These are phyloP conservation scores for Ptychadena robeensis DNA, from an alignment of 2,797 vertebrate genomes.

Conservation along the genomic window DNA sequence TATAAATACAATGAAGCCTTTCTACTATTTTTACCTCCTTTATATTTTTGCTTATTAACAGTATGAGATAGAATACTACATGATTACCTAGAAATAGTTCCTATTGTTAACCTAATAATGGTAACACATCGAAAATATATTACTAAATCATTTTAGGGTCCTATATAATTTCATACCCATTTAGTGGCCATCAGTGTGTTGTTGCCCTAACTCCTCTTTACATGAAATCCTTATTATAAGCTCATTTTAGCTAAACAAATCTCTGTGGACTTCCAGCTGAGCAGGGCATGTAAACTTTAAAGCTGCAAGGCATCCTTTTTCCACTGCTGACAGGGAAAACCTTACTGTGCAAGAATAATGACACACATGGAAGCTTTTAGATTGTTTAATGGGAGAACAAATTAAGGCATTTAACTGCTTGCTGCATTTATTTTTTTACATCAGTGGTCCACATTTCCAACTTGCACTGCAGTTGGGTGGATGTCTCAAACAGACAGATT, in stretches of 20 bases:
- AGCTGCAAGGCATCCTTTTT: conserved; percentile 73
- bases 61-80: too few relatives aligned
- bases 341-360: conserved; percentile 56
- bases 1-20: too few relatives aligned
- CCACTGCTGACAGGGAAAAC: conserved; percentile 67
- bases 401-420: conserved; percentile 67
- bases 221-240: conserved; percentile 78
- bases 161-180: conserved; percentile 64
- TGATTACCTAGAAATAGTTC: too few relatives aligned
- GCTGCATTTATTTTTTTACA: conserved; percentile 66
- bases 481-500: conserved; percentile 50
- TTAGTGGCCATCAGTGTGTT: conserved; percentile 66
- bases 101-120: neutral
- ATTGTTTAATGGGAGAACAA: conserved; percentile 64
- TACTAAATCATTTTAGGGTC: conserved; percentile 13
- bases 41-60: too few relatives aligned
- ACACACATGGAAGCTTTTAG: conserved; percentile 64
- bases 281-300: conserved; percentile 76
- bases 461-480: conserved; percentile 56
- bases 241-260: conserved; percentile 77
- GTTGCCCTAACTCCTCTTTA: conserved; percentile 74
- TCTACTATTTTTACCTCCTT: too few relatives aligned
- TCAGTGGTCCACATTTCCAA: conserved; percentile 65
- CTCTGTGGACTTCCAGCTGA: conserved; percentile 72
- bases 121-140: neutral